Percentiles rank a stretch among this genome's conserved stretches.
phyloP scores from a whole-genome alignment of 2,113 vertebrate species.

The Alethe diademata region DNA sequence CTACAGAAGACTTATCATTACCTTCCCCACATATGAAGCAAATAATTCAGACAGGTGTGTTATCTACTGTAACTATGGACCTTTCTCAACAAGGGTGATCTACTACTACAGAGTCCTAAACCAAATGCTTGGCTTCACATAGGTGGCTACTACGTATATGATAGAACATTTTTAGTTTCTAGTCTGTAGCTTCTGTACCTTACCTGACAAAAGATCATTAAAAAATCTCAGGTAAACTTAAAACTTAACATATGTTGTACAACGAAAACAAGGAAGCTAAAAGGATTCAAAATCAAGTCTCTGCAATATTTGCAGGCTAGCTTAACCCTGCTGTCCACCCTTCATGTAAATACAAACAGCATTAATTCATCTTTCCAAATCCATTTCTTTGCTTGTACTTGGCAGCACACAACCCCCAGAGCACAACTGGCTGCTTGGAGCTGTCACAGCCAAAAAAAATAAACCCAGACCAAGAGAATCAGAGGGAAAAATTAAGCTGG shows the following conservation, averaged over 20 bases:
- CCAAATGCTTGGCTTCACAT: neutral
- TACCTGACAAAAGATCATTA: neutral
- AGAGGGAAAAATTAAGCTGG: neutral
- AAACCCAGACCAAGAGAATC: neutral
- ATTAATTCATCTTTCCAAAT: neutral
- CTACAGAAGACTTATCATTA: neutral
- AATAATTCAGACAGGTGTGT: neutral
- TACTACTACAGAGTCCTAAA: neutral
- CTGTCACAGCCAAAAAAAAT: neutral
- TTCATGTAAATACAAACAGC: accelerated
- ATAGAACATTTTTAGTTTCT: neutral
- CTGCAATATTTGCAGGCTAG: neutral
- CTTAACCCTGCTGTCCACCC: neutral
- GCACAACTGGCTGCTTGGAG: no score
- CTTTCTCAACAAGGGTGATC: neutral
- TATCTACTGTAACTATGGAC: neutral
- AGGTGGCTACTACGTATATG: neutral
- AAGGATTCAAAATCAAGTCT: neutral
- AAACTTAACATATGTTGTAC: neutral
- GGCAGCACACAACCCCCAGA: neutral
- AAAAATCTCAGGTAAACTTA: neutral
- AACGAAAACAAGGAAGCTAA: neutral
- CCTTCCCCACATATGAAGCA: neutral
- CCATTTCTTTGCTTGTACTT: neutral
- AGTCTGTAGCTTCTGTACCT: neutral